Conservation (phyloP, 2,113 vertebrate species). For the Oostethus manadensis region DNA sequence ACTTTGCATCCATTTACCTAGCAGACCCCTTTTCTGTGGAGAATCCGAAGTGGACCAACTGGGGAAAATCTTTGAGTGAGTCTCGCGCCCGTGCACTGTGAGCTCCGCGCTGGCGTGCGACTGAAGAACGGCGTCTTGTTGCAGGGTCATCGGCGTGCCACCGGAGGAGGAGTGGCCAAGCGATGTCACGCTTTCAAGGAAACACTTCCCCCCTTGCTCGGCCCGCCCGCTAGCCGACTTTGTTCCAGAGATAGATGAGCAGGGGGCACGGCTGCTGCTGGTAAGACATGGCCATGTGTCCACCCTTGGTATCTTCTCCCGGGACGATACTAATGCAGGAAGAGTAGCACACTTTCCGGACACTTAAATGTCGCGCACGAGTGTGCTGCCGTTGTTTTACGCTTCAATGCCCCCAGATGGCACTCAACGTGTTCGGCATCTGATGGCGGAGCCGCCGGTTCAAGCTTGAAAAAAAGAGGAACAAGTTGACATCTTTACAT, state of each 20-base stretch:
- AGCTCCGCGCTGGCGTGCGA: background rate
- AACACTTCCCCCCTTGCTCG: constrained; percentile 73
- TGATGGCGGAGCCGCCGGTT: no score
- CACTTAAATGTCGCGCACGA: no score
- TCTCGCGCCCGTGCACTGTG: background rate
- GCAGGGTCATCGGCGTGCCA: constrained; percentile 78
- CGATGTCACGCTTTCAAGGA: constrained; percentile 77
- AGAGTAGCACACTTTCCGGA: no score
- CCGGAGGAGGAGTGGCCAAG: constrained; percentile 77
- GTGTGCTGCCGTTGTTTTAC: no score
- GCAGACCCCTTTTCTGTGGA: constrained; percentile 83
- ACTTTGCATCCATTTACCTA: background rate
- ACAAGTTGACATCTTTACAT: no score
- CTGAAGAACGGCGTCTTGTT: background rate
- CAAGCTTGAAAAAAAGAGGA: no score
- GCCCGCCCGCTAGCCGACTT: constrained; percentile 74
- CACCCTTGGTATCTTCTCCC: no score
- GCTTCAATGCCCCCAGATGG: no score
- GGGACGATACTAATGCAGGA: no score
- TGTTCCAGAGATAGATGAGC: constrained; percentile 79
- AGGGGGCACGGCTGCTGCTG: constrained; percentile 78
- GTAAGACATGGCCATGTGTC: constrained; percentile 51
- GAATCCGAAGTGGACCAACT: constrained; percentile 88
- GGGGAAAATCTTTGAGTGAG: constrained; percentile 81
- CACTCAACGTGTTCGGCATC: no score